These are phyloP conservation scores for Parascotia fuliginaria DNA, from an alignment of 2,888 invertebrate species.

Conservation along the genomic window DNA sequence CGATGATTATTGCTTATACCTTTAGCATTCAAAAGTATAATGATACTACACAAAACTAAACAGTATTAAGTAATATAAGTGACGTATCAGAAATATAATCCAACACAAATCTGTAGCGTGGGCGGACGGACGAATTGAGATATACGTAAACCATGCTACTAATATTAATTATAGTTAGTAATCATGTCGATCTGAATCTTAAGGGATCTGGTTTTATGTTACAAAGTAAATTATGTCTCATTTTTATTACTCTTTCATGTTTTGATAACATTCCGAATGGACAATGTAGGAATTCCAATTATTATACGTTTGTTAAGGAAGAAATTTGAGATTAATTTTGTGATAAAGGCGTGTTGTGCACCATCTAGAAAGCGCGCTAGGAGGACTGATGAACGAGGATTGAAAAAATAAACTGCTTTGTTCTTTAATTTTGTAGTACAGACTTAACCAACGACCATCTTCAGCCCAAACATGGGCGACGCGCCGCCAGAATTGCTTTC, in stretches of 20 bases:
- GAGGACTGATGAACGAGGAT: no score
- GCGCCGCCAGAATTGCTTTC: no score
- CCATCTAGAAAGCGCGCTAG: background rate
- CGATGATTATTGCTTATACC: no score
- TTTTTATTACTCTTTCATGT: constrained; percentile 36
- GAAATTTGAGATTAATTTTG: constrained; percentile 8
- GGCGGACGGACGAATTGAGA: constrained; percentile 33
- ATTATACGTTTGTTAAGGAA: constrained; percentile 11
- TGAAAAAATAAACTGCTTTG: no score
- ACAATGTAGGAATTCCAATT: constrained; percentile 38
- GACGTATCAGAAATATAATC: constrained; percentile 20
- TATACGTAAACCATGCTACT: constrained; percentile 34
- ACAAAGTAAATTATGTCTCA: constrained; percentile 31
- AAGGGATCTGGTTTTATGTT: constrained; percentile 34
- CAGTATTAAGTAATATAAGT: constrained; percentile 17
- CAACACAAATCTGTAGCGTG: constrained; percentile 17
- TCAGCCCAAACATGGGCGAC: no score
- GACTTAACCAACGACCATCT: no score
- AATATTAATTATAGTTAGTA: constrained; percentile 44
- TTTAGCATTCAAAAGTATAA: no score
- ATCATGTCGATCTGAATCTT: constrained; percentile 38
- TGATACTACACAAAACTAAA: background rate
- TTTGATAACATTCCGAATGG: constrained; percentile 36
- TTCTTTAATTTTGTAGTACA: no score
- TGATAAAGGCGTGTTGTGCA: constrained; percentile 1